Base-by-base conservation (phyloP, 2,888 invertebrate species). In the Aplocera efformata region DNA sequence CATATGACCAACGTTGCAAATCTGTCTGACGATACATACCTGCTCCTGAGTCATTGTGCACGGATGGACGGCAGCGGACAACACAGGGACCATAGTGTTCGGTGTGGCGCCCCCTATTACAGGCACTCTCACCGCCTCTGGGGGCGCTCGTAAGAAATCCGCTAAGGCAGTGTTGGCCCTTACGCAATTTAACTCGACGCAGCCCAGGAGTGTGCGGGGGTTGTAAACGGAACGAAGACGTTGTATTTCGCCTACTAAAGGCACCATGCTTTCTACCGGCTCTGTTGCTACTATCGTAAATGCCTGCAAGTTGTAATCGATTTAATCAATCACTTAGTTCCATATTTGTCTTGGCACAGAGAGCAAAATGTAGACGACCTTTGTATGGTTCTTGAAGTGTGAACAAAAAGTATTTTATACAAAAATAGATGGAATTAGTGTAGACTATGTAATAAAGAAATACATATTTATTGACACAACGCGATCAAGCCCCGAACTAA, bases 71-170 rank as follows among this genome's bases (percentile, higher is more conserved):
- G 90, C 86, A 32, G 92, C 90, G 0, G 93, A 93, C 22, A 94
- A 80, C 10, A 94, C 84, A 0, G 94, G 94, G 39, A 94, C 91
- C 79, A 94, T 93, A 7, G 94, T 94, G 11, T 84, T 74, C 0
- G 92, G 89, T n/a, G 92, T 90, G 60, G 93, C 92, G 1, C 94
- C 94, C 1, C 94, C 94, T 7, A 89, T 67, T 0, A 94, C 93
- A 0, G 94, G 93, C 25, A 93, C 90, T 32, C 89, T 83, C 3
- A 93, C 91, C 3, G 88, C 67, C 51, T 90, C 82, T 0, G 92
- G 92, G 37, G 92, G 91, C 25, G 90, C 74, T 7, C 88, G 79
- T 72, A 92, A 60, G 35, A 91, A 90, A 63, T 93, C 92, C 0
- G 93, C 91, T 13, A 94, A 82, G 58, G 93, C 93, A 0, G 93